These are phyloP conservation scores for Hydractinia symbiolongicarpus DNA, from an alignment of 30 jellyfish, hydroid and myxozoan species.

Conservation along the genomic window DNA sequence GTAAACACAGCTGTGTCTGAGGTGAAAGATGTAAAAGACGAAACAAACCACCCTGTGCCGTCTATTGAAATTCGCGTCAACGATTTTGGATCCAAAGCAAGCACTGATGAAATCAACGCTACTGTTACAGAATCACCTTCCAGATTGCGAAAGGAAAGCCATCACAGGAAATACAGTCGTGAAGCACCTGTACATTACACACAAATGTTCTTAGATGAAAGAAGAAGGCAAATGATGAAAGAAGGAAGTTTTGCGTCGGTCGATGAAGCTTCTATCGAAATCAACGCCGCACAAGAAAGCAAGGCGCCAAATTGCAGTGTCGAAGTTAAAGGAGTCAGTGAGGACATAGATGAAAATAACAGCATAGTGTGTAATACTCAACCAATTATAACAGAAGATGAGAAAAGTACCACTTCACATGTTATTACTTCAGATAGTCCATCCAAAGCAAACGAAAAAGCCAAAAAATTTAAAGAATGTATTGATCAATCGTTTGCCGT, in stretches of 20 bases:
- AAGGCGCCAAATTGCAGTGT: background rate
- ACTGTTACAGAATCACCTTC: too few species aligned
- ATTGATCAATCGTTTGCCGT: background rate
- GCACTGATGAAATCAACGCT: too few species aligned
- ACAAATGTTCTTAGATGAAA: constrained; percentile 16
- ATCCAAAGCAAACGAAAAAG: too few species aligned
- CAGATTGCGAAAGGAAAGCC: too few species aligned
- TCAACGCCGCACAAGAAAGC: background rate
- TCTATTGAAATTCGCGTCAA: too few species aligned
- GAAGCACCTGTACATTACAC: constrained; percentile 36
- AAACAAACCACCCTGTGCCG: too few species aligned
- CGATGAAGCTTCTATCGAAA: background rate
- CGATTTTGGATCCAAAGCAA: too few species aligned
- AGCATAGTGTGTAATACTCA: too few species aligned
- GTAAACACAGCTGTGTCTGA: too few species aligned
- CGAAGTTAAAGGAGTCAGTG: background rate
- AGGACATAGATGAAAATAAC: background rate
- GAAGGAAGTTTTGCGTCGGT: background rate
- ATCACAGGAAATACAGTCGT: constrained; percentile 30
- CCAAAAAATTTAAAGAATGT: too few species aligned
- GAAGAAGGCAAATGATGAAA: too few species aligned
- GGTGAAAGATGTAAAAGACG: too few species aligned
- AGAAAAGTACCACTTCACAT: background rate
- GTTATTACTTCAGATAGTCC: background rate
- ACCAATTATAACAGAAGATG: background rate